Conservation (phyloP, 2,888 invertebrate genomes). For the Drosophila algonquin region DNA sequence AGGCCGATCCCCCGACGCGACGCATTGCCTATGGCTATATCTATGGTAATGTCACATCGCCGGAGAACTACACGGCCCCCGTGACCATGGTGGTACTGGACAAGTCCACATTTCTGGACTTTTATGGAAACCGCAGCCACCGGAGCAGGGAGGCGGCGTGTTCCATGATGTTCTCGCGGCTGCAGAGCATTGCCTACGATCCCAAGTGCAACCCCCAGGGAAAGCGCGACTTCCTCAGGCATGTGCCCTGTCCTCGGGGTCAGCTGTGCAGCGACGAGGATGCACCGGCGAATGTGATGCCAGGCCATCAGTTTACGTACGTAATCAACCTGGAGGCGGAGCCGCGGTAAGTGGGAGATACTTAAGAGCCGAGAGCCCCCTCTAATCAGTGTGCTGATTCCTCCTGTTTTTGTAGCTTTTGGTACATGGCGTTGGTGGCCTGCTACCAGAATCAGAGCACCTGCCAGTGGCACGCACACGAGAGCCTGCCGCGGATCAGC, state of each 20-base stretch:
- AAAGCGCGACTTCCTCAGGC: conserved; percentile 88
- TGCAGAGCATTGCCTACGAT: conserved; percentile 93
- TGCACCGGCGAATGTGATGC: conserved; percentile 92
- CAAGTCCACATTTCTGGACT: conserved; percentile 93
- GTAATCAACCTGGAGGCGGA: conserved; percentile 94
- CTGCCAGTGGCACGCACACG: conserved; percentile 93
- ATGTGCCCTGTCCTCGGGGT: conserved; percentile 92
- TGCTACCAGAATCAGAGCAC: conserved; percentile 92
- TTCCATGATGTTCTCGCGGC: conserved; percentile 92
- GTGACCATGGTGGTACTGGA: conserved; percentile 96
- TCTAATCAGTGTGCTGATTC: neutral
- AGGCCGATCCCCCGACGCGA: conserved; percentile 91
- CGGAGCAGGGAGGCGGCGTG: conserved; percentile 90
- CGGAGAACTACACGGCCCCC: conserved; percentile 86
- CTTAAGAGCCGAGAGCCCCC: neutral
- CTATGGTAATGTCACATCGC: conserved; percentile 96
- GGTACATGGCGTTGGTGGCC: conserved; percentile 97
- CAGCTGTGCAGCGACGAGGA: conserved; percentile 94
- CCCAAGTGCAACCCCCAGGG: conserved; percentile 88
- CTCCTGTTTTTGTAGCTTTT: conserved; percentile 89
- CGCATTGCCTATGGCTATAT: conserved; percentile 96
- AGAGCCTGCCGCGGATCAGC: conserved; percentile 68
- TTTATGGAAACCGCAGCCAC: conserved; percentile 91
- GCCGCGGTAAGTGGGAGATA: conserved; percentile 89
- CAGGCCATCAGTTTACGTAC: conserved; percentile 96